phyloP scores from a whole-genome alignment of 2,888 invertebrate genomes.

The Congeria kusceri region DNA sequence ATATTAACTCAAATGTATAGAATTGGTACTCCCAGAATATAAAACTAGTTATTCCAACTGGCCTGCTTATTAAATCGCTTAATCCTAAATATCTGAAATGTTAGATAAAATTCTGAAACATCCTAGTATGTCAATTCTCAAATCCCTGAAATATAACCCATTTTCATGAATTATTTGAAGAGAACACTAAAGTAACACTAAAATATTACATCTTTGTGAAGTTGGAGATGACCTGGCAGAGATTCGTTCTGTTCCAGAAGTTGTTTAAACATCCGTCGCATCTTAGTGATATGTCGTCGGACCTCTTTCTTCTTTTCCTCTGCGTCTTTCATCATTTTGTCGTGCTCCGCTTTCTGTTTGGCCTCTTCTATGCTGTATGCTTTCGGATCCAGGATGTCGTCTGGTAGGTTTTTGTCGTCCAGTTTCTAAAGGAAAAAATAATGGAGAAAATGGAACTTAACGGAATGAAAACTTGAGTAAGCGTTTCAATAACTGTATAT shows the following conservation, averaged over 20 bases:
- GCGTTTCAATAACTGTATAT: too few species aligned
- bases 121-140: too few species aligned
- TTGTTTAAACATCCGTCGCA: constrained; percentile 82
- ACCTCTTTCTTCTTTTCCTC: constrained; percentile 84
- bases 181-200: not conserved
- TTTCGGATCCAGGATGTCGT: constrained; percentile 85
- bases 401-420: constrained; percentile 72
- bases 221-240: constrained; percentile 79
- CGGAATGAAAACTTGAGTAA: too few species aligned
- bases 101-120: too few species aligned
- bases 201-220: constrained; percentile 78
- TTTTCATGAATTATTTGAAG: too few species aligned
- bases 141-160: too few species aligned
- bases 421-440: constrained; percentile 65
- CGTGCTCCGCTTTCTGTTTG: constrained; percentile 85
- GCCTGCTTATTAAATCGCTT: too few species aligned
- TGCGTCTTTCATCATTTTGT: constrained; percentile 84
- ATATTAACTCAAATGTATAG: too few species aligned
- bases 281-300: constrained; percentile 79
- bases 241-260: constrained; percentile 82
- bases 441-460: too few species aligned
- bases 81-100: too few species aligned
- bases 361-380: constrained; percentile 86
- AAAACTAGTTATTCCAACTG: too few species aligned
- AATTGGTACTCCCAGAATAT: too few species aligned